Evolutionary conservation across 2,113 vertebrate species (phyloP), one percentile per base, ranked within the genome.

Genomic region (Malurus cyaneus): DNA sequence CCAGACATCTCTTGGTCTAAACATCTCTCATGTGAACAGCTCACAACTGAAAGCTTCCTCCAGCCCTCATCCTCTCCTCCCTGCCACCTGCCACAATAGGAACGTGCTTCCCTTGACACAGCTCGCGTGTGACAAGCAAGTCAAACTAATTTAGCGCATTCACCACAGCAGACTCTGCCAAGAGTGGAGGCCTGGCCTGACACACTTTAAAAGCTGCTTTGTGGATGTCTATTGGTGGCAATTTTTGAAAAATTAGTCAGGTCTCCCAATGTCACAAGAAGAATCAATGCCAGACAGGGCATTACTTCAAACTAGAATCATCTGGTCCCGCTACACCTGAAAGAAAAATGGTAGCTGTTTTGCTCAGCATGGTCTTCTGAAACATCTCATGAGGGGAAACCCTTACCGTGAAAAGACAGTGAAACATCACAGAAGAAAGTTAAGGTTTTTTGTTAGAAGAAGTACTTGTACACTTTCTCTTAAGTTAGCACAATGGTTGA

Each of bases 271-370:
- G 87, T 84, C 78, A 50, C 23, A 41, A 79, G 64, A 34, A 70
- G 71, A 92, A 66, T 64, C 54, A 70, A 56, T 25, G 74, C 29
- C 74, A 88, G 47, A 64, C 28, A 74, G 25, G 79, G 69, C 71
- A 88, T 14, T 61, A 52, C 77, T 93, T 81, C 74, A 85, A 67
- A 86, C 60, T 29, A 53, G 29, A 80, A 83, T 86, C 1, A 8
- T 80, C 71, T 92, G 62, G 28, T 56, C 65, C 53, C 0, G 0
- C 92, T 49, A 90, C 64, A 93, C 61, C 81, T 88, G 92, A 96
- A 95, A 95, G 84, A 91, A 94, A 95, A 95, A 84, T 67, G 49
- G 92, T 96, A 92, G 52, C 92, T 93, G 31, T 95, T 95, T 96
- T 92, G 95, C 91, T 97, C 93, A 96, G 92, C 85, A 28, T 29